These are phyloP conservation scores for Thunnus thynnus DNA, from an alignment of 2,113 vertebrate species.

Conservation along the genomic window DNA sequence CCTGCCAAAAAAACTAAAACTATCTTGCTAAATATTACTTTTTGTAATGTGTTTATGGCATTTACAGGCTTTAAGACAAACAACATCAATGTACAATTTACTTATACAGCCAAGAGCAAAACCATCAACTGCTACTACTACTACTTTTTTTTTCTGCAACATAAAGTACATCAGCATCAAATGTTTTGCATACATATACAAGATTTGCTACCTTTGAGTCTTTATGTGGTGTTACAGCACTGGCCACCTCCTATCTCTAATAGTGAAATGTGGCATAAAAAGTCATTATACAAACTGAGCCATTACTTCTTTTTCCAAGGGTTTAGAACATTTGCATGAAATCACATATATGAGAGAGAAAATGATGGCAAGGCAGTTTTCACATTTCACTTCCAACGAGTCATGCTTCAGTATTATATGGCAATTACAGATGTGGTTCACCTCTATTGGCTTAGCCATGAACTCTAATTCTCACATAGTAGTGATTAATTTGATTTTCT, in stretches of 20 bases:
- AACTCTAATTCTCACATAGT: slow-evolving; percentile 73
- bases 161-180: slow-evolving; percentile 25
- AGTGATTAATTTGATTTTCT: slow-evolving; percentile 78
- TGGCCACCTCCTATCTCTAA: slow-evolving; percentile 57
- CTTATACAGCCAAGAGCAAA: background rate
- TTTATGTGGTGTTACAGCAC: slow-evolving; percentile 14
- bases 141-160: no score
- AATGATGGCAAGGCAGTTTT: slow-evolving; percentile 81
- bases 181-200: slow-evolving; percentile 15
- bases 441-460: slow-evolving; percentile 74
- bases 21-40: background rate
- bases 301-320: slow-evolving; percentile 66
- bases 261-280: slow-evolving; percentile 72
- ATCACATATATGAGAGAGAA: slow-evolving; percentile 75
- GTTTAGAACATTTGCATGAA: slow-evolving; percentile 78
- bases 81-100: background rate
- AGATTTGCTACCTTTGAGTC: slow-evolving; percentile 28
- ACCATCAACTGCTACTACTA: background rate
- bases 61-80: background rate
- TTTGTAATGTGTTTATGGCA: background rate
- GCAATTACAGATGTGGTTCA: slow-evolving; percentile 81
- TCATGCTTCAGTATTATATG: slow-evolving; percentile 78
- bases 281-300: slow-evolving; percentile 75
- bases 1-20: background rate
- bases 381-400: slow-evolving; percentile 74